Percentiles rank a stretch among this genome's conserved stretches.
Evolutionary conservation across 1,140 invertebrate species (phyloP).

Genomic region (Pollicipes pollicipes): DNA sequence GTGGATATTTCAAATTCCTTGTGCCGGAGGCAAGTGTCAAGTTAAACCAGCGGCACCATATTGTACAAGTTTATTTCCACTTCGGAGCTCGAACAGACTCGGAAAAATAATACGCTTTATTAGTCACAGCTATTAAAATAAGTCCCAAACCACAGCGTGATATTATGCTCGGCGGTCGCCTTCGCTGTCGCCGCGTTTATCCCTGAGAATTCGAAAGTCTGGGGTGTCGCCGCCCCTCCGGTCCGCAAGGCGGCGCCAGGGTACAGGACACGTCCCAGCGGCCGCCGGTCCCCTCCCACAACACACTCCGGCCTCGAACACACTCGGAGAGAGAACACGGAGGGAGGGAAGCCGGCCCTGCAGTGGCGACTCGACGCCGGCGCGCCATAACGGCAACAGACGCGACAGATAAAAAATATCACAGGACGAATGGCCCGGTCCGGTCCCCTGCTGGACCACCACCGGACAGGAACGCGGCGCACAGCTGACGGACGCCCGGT

Average conservation of each 20-base stretch:
- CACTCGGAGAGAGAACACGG: too few relatives aligned
- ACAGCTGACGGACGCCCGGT: too few relatives aligned
- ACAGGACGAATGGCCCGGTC: not conserved
- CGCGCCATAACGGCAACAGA: not conserved
- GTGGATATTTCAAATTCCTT: too few relatives aligned
- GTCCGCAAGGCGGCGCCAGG: not conserved
- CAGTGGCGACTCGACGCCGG: too few relatives aligned
- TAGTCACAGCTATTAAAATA: constrained; percentile 2
- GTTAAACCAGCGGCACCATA: too few relatives aligned
- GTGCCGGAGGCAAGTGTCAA: too few relatives aligned
- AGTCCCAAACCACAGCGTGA: not conserved
- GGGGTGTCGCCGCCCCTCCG: not conserved
- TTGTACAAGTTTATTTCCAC: not conserved
- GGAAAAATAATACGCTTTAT: constrained; percentile 2
- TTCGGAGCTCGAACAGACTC: not conserved
- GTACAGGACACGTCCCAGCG: too few relatives aligned
- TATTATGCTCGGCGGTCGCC: not conserved
- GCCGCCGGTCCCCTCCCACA: too few relatives aligned
- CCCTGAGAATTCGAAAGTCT: constrained; percentile 1
- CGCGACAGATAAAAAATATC: not conserved
- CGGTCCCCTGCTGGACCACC: too few relatives aligned
- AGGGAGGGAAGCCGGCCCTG: too few relatives aligned
- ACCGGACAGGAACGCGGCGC: not conserved
- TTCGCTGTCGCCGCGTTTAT: not conserved
- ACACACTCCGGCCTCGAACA: too few relatives aligned